Evolutionary conservation across 2,113 vertebrate genomes (phyloP), one percentile per base, ranked within the genome.

Genomic region (Cottus gobio): DNA sequence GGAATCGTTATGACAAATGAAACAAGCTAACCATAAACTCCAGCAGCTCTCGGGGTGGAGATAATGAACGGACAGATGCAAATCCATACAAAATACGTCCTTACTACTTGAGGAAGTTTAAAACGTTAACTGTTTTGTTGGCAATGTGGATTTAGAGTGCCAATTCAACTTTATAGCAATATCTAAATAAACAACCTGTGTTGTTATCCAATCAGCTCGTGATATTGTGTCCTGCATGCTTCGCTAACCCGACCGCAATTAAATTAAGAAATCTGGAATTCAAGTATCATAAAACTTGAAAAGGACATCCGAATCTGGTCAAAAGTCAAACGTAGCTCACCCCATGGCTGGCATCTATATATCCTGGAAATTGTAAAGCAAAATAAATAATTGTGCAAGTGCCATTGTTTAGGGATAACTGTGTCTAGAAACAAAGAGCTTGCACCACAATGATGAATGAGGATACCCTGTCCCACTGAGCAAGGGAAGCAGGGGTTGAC

Each of bases 371-470:
- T 76, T 84, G 84, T 85, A 87, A 74, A 77, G 73, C 79, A 69
- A 68, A 74, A 79, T 48, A 77, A 81, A 88, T 92, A 60, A 86
- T 89, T 89, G 76, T 79, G 66, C 77, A 69, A 79, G 77, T 84
- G 79, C 84, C 90, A 85, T 91, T 92, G 92, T 93, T 91, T 91
- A 79, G 82, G 75, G 80, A 87, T 92, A 92, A 93, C 89, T 89
- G 86, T 80, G 84, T 90, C 77, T 73, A 30, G 87, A 86, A 90
- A 92, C 90, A 88, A 89, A 86, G 87, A 84, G 78, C 79, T 88
- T 87, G 78, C 71, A 90, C 82, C 76, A 81, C 79, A 71, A 62
- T 93, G 94, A 94, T 94, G 77, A 92, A 95, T 94, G 91, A 86
- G 85, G 89, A 80, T 80, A 77, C 82, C 89, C 61, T 83, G 83